These are phyloP conservation scores for Penaeus chinensis DNA, from an alignment of 1,140 invertebrate species.

Conservation along the genomic window DNA sequence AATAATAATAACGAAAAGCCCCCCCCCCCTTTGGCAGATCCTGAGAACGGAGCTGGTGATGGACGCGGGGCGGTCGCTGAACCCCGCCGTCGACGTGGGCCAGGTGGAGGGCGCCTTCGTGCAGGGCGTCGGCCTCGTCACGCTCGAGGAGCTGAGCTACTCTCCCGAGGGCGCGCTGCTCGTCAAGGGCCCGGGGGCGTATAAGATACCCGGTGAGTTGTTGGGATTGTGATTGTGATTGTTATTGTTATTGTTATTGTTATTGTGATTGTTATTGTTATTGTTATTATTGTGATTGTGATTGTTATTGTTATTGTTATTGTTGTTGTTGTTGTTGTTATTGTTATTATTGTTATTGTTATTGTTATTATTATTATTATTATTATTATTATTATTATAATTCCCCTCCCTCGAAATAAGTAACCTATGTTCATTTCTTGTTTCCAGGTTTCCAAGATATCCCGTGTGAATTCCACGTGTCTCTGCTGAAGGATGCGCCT, in stretches of 20 bases:
- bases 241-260: no score
- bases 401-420: no score
- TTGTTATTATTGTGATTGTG: no score
- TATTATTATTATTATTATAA: no score
- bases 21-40: slow-evolving; percentile 71
- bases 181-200: slow-evolving; percentile 90
- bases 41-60: slow-evolving; percentile 93
- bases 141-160: slow-evolving; percentile 89
- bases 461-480: slow-evolving; percentile 91
- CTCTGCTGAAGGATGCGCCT: slow-evolving; percentile 85
- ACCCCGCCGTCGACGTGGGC: slow-evolving; percentile 95
- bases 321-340: no score
- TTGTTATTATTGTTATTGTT: no score
- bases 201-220: slow-evolving; percentile 87
- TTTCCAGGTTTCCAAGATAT: slow-evolving; percentile 52
- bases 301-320: no score
- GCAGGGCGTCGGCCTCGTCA: slow-evolving; percentile 93
- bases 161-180: slow-evolving; percentile 84
- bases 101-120: slow-evolving; percentile 95
- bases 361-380: no score
- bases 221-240: no score
- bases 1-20: no score
- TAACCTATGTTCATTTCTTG: no score
- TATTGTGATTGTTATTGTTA: no score
- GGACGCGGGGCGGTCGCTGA: slow-evolving; percentile 94